Evolutionary conservation across 2,797 vertebrate genomes (phyloP).

Genomic region (Petrocephalus schoutedeni): DNA sequence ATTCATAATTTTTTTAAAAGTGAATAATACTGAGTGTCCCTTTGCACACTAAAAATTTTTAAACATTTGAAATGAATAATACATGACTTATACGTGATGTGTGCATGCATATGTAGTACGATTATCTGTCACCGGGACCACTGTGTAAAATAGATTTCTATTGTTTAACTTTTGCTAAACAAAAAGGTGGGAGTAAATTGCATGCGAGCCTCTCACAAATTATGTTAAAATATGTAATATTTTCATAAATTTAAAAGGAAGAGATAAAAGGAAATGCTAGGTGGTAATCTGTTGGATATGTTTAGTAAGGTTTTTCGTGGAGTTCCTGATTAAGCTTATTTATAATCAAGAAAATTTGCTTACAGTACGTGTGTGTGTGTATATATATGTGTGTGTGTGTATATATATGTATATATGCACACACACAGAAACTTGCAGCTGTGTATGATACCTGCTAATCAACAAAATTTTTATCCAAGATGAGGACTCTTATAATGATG

Average conservation of each 20-base stretch:
- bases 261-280: not conserved
- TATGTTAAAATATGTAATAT: not conserved
- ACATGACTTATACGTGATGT: not conserved
- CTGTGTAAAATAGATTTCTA: not conserved
- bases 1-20: not conserved
- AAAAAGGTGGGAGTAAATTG: not conserved
- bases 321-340: not conserved
- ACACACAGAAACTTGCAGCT: not conserved
- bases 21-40: not conserved
- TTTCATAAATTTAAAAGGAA: not conserved
- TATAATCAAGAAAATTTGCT: not conserved
- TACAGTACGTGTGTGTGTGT: not conserved
- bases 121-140: not conserved
- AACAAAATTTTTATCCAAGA: not conserved
- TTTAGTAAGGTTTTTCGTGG: not conserved
- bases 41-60: not conserved
- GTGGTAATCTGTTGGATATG: not conserved
- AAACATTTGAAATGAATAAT: not conserved
- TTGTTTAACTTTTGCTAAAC: slow-evolving; percentile 1
- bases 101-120: not conserved
- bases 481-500: not conserved
- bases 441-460: not conserved
- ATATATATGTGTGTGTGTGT: not conserved
- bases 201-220: not conserved
- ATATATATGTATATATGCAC: not conserved